phyloP scores from a whole-genome alignment of 2,888 invertebrate genomes.

The Drosophila colorata region DNA sequence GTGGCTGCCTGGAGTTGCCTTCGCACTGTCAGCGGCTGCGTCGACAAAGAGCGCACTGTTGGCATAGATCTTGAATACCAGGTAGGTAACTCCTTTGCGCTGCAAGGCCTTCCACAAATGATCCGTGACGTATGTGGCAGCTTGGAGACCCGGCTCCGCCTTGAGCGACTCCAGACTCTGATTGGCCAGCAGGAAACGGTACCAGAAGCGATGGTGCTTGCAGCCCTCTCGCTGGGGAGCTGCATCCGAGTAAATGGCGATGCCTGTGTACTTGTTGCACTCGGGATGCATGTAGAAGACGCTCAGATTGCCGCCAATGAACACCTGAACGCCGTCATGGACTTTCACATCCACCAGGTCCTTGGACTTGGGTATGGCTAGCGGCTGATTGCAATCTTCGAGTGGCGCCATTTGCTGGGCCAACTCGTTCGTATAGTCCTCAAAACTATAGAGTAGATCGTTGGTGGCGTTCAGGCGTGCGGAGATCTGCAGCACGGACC shows the following conservation, averaged over 20 bases:
- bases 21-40: not conserved
- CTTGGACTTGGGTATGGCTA: not conserved
- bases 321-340: conserved; percentile 7
- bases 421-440: conserved; percentile 21
- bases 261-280: conserved; percentile 22
- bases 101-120: conserved; percentile 16
- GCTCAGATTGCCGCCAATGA: conserved; percentile 19
- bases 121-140: conserved; percentile 15
- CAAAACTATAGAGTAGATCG: conserved; percentile 19
- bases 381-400: not conserved
- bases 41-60: conserved; percentile 37
- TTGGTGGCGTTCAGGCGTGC: conserved; percentile 22
- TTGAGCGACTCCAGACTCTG: conserved; percentile 20
- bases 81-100: conserved; percentile 4
- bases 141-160: conserved; percentile 12
- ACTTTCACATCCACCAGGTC: conserved; percentile 13
- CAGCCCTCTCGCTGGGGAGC: conserved; percentile 5
- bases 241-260: conserved; percentile 21
- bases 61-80: conserved; percentile 35
- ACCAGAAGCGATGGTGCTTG: conserved; percentile 28
- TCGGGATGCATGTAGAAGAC: conserved; percentile 26
- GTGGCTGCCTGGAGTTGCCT: conserved; percentile 4
- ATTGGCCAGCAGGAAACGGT: conserved; percentile 26
- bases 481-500: conserved; percentile 10
- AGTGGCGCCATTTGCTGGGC: not conserved